Evolutionary conservation across 2,888 invertebrate genomes (phyloP).

Genomic region (Endomychus coccineus): DNA sequence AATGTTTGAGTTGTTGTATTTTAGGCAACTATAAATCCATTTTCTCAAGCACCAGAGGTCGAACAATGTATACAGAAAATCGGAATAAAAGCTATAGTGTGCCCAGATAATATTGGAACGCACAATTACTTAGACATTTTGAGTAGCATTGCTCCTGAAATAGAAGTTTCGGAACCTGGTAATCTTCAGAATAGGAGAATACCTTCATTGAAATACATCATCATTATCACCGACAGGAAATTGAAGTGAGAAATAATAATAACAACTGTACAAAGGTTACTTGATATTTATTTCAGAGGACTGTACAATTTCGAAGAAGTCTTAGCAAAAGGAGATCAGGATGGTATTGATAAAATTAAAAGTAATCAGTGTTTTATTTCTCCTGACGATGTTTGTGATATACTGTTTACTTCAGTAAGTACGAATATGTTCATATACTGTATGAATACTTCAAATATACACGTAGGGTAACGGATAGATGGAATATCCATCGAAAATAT

Average conservation of each 20-base stretch:
- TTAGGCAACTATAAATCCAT: slow-evolving; percentile 71
- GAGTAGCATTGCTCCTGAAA: slow-evolving; percentile 52
- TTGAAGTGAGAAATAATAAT: slow-evolving; percentile 46
- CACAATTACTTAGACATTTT: slow-evolving; percentile 63
- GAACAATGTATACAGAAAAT: slow-evolving; percentile 67
- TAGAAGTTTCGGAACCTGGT: slow-evolving; percentile 45
- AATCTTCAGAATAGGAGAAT: slow-evolving; percentile 44
- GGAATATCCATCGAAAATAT: no score
- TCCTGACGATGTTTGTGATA: slow-evolving; percentile 63
- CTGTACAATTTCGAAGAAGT: slow-evolving; percentile 38
- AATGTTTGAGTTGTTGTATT: no score
- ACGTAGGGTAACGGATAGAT: no score
- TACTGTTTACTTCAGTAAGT: slow-evolving; percentile 72
- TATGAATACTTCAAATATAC: no score
- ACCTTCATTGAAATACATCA: slow-evolving; percentile 49
- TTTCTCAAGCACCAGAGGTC: slow-evolving; percentile 62
- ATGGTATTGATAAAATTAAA: slow-evolving; percentile 32
- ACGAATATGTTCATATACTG: no score
- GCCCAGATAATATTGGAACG: slow-evolving; percentile 54
- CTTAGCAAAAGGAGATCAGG: slow-evolving; percentile 29
- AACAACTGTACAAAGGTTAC: no score
- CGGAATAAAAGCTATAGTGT: slow-evolving; percentile 57
- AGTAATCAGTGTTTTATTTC: slow-evolving; percentile 47
- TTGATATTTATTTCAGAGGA: slow-evolving; percentile 35
- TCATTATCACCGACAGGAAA: slow-evolving; percentile 49